Percentiles rank a stretch among this genome's conserved stretches.
Conservation (phyloP, 2,113 vertebrate species). For the Mesoclemmys tuberculata region DNA sequence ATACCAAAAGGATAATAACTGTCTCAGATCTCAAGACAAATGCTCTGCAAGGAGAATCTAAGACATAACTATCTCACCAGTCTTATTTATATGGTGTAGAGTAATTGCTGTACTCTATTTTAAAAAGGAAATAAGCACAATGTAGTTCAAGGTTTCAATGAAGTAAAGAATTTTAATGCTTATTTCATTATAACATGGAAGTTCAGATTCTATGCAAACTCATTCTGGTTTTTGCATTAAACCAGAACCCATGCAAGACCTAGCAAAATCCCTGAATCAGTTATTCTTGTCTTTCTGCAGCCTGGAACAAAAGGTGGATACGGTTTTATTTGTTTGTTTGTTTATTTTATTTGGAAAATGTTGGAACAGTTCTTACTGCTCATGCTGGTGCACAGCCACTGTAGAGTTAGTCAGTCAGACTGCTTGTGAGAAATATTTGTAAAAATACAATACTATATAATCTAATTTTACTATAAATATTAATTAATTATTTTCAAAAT, state of each 20-base stretch:
- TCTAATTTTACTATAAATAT: background rate
- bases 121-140: background rate
- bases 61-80: background rate
- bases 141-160: background rate
- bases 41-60: background rate
- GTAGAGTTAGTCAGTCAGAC: background rate
- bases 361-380: background rate
- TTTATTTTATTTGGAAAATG: background rate
- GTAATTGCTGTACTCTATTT: background rate
- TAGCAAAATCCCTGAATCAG: background rate
- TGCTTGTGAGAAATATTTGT: background rate
- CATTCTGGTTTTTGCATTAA: background rate
- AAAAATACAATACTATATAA: background rate
- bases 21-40: background rate
- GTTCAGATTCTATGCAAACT: background rate
- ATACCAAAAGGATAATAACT: slow-evolving; percentile 12
- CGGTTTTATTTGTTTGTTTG: background rate
- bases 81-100: background rate
- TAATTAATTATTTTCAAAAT: background rate
- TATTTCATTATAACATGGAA: background rate
- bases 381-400: background rate
- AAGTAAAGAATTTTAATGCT: background rate
- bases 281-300: background rate
- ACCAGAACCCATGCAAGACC: background rate
- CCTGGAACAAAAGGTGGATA: background rate